Percentiles rank a stretch among this genome's conserved stretches.
Evolutionary conservation across 2,113 vertebrate genomes (phyloP).

Genomic region (Melierax canorus): DNA sequence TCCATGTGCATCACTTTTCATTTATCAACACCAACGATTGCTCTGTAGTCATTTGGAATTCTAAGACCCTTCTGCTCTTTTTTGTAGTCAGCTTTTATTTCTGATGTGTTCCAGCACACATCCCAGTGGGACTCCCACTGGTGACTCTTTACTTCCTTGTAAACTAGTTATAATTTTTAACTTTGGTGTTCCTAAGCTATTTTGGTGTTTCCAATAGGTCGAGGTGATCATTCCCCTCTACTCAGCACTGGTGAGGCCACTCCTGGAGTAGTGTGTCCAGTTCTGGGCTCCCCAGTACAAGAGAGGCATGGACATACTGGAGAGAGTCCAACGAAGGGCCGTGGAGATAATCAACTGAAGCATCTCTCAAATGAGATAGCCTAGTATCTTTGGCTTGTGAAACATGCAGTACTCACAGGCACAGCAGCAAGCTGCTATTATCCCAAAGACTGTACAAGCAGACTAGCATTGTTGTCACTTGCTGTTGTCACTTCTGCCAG

Average conservation of each 20-base stretch:
- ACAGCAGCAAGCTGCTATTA: too few relatives aligned
- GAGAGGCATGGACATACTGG: not conserved
- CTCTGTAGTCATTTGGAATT: not conserved
- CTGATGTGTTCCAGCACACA: not conserved
- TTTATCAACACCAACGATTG: not conserved
- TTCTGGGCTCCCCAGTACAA: not conserved
- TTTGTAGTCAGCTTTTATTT: not conserved
- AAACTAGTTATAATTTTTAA: not conserved
- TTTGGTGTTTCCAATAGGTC: not conserved
- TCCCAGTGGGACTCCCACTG: fast-evolving
- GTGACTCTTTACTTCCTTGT: not conserved
- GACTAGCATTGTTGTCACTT: too few relatives aligned
- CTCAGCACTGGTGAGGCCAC: not conserved
- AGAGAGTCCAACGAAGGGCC: not conserved
- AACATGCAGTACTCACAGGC: too few relatives aligned
- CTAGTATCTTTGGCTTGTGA: too few relatives aligned
- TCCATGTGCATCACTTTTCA: not conserved
- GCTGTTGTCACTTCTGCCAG: too few relatives aligned
- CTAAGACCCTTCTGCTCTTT: not conserved
- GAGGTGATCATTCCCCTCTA: not conserved
- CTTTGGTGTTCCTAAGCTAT: not conserved
- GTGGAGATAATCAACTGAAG: not conserved
- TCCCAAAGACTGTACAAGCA: too few relatives aligned
- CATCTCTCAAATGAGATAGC: too few relatives aligned
- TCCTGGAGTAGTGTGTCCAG: not conserved